These are phyloP conservation scores for Megalurothrips usitatus DNA, from an alignment of 2,888 invertebrate species.

Conservation along the genomic window DNA sequence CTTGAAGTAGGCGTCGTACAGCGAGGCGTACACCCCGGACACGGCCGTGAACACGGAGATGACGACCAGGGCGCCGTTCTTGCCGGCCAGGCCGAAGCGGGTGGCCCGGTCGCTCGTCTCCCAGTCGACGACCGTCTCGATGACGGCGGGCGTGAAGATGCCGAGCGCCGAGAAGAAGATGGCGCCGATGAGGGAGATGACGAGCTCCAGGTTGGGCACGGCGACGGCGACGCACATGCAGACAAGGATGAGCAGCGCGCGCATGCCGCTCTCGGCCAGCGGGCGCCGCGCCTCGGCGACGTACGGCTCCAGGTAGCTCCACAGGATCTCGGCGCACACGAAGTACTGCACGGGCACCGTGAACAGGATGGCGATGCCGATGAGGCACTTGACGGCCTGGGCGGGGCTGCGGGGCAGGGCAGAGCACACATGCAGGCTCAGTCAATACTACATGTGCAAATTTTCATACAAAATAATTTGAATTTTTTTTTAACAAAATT, in stretches of 20 bases:
- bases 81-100: slow-evolving; percentile 60
- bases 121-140: slow-evolving; percentile 34
- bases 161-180: slow-evolving; percentile 36
- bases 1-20: neutral
- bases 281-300: neutral
- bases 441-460: no score
- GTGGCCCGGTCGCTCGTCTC: slow-evolving; percentile 54
- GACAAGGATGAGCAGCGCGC: neutral
- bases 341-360: slow-evolving; percentile 91
- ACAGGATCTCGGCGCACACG: slow-evolving; percentile 86
- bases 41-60: slow-evolving; percentile 63
- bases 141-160: slow-evolving; percentile 35
- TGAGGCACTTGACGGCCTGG: slow-evolving; percentile 73
- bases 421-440: no score
- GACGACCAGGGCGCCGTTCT: slow-evolving; percentile 56
- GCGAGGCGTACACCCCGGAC: slow-evolving; percentile 49
- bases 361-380: slow-evolving; percentile 82
- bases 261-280: neutral
- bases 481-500: no score
- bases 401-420: slow-evolving; percentile 46
- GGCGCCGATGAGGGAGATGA: slow-evolving; percentile 37
- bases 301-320: slow-evolving; percentile 58
- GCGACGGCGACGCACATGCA: slow-evolving; percentile 34
- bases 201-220: slow-evolving; percentile 35
- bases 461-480: no score